Conservation (phyloP, 2,888 invertebrate genomes). For the Euproctis similis region DNA sequence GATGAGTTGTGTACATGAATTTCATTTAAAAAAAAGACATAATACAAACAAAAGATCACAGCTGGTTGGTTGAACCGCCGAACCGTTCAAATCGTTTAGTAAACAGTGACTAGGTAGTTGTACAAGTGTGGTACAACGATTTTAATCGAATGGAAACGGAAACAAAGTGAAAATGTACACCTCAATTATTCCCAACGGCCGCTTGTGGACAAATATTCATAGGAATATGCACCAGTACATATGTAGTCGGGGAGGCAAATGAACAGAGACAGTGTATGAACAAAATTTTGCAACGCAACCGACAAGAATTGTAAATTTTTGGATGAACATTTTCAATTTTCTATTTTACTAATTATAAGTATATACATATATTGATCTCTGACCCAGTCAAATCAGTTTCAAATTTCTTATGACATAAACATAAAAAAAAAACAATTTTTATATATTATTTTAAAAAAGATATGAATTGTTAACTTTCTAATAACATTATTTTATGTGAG, state of each 20-base stretch:
- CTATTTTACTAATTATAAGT: neutral
- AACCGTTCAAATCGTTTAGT: conserved; percentile 74
- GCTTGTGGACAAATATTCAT: conserved; percentile 65
- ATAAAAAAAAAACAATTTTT: too few species aligned
- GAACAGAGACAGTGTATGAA: too few species aligned
- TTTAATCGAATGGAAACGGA: conserved; percentile 76
- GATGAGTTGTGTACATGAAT: too few species aligned
- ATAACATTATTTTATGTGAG: too few species aligned
- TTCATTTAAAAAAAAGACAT: too few species aligned
- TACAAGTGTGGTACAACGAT: conserved; percentile 71
- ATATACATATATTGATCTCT: too few species aligned
- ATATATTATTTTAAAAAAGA: too few species aligned
- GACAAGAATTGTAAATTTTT: conserved; percentile 26
- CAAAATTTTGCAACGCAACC: conserved; percentile 22
- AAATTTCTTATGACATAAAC: too few species aligned
- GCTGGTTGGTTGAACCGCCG: conserved; percentile 56
- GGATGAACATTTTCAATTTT: neutral
- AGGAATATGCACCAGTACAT: conserved; percentile 48
- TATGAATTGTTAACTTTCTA: too few species aligned
- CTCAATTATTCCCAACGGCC: conserved; percentile 71
- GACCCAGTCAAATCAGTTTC: too few species aligned
- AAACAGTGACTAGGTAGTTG: conserved; percentile 70
- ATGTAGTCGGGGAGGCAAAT: too few species aligned
- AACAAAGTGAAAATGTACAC: conserved; percentile 76
- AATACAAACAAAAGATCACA: conserved; percentile 43